Evolutionary conservation across 2,797 vertebrate genomes (phyloP).

Genomic region (Pipistrellus kuhlii): DNA sequence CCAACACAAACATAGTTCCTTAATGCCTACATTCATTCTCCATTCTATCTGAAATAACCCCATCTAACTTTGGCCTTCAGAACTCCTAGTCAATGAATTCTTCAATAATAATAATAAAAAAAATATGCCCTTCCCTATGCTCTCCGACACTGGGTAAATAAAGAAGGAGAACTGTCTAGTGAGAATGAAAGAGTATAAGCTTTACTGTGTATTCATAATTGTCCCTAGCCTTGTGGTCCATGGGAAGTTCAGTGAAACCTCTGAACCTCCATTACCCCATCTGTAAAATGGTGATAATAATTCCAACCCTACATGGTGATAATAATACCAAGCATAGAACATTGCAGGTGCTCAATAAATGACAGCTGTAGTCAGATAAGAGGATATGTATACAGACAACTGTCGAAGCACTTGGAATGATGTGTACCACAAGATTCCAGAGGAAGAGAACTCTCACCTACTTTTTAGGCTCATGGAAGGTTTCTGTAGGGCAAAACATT

Average conservation of each 20-base stretch:
- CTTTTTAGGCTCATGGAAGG: background rate
- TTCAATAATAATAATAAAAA: conserved; percentile 47
- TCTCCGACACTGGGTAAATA: background rate
- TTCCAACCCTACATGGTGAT: background rate
- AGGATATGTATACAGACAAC: background rate
- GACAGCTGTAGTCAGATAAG: background rate
- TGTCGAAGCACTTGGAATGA: background rate
- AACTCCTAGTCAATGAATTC: background rate
- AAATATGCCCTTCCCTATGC: background rate
- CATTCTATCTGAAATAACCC: background rate
- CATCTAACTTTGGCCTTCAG: background rate
- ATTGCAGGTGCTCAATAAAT: background rate
- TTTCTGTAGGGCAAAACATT: conserved; percentile 28
- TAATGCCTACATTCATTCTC: background rate
- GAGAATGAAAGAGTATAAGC: background rate
- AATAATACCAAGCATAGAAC: background rate
- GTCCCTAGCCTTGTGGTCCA: background rate
- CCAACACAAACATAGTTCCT: background rate
- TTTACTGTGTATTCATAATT: background rate
- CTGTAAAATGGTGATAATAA: conserved; percentile 22
- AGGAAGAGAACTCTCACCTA: background rate
- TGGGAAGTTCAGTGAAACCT: background rate
- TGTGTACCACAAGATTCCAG: background rate
- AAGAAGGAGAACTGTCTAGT: background rate
- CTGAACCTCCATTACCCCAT: background rate